Conservation (phyloP, 2,888 invertebrate genomes). For the Thysanoteuthis rhombus region DNA sequence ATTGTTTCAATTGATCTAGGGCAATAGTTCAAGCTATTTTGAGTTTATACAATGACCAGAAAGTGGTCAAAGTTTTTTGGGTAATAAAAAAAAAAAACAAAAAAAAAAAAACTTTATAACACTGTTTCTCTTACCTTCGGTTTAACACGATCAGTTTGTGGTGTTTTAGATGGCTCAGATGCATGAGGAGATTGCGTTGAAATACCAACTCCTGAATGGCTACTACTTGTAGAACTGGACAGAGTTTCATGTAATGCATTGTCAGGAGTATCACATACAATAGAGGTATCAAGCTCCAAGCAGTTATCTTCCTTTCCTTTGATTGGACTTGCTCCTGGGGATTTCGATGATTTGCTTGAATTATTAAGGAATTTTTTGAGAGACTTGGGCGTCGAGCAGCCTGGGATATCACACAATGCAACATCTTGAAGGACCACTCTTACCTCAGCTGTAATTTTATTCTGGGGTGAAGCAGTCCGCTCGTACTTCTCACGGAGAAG, state of each 20-base stretch:
- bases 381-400: not conserved
- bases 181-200: not conserved
- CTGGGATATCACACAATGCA: not conserved
- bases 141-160: not conserved
- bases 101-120: too few relatives aligned
- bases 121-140: not conserved
- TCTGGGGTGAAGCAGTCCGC: not conserved
- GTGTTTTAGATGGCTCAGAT: not conserved
- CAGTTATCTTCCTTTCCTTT: not conserved
- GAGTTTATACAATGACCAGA: too few relatives aligned
- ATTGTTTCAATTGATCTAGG: too few relatives aligned
- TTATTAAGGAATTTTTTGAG: not conserved
- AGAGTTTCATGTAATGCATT: not conserved
- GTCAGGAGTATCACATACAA: not conserved
- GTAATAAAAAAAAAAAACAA: too few relatives aligned
- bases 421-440: slow-evolving; percentile 1
- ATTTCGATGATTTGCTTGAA: not conserved
- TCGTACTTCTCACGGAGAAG: not conserved
- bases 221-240: slow-evolving; percentile 15
- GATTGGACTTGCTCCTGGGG: not conserved
- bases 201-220: not conserved
- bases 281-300: not conserved
- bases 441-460: not conserved
- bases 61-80: not conserved
- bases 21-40: too few relatives aligned